Evolutionary conservation across 2,113 vertebrate genomes (phyloP), one percentile per base, ranked within the genome.

Genomic region (Labeo rohita): DNA sequence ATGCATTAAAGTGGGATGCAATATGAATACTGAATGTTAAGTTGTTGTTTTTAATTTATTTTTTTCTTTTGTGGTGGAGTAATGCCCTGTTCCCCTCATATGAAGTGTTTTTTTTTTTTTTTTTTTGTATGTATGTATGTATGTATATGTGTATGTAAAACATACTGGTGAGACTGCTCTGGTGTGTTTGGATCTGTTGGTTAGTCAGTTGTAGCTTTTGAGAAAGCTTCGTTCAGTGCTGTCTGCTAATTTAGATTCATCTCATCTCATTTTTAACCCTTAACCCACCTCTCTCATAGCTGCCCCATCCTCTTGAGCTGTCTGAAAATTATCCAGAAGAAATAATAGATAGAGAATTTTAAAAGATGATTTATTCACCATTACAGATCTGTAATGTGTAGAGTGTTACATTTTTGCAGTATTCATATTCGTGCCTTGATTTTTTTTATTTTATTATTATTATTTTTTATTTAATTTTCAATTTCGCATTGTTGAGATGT

Each of bases 381-480:
- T 89, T 81, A 87, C 77, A 88, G 34, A 80, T 45, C 88, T 88
- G 68, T 88, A 89, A 88, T 87, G 77, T 89, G 75, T 54, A 39
- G 73, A 90, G 84, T 91, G 86, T 91, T 91, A 72, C 91, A 91
- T 90, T 80, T 84, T 92, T 92, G 91, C 92, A 93, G 92, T 93
- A 91, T 94, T 94, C 90, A 93, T 93, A 88, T 93, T 93, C 93
- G 93, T 95, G 94, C 93, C 94, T 94, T 93, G 91, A 90, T 85
- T 91, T 85, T 88, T 79, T 1, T 78, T 80, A 54, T 52, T 54
- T 90, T 85, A n/a, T n/a, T n/a, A n/a, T n/a, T n/a, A n/a, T 74
- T 75, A 82, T 83, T 15, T 34, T 47, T 66, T 83, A 16, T 54
- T 54, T 16, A 52, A 15, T 90, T 85, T 66, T 84, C 47, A 85